Evolutionary conservation across 2,888 invertebrate genomes (phyloP), one percentile per base, ranked within the genome.

Genomic region (Hyalella azteca): DNA sequence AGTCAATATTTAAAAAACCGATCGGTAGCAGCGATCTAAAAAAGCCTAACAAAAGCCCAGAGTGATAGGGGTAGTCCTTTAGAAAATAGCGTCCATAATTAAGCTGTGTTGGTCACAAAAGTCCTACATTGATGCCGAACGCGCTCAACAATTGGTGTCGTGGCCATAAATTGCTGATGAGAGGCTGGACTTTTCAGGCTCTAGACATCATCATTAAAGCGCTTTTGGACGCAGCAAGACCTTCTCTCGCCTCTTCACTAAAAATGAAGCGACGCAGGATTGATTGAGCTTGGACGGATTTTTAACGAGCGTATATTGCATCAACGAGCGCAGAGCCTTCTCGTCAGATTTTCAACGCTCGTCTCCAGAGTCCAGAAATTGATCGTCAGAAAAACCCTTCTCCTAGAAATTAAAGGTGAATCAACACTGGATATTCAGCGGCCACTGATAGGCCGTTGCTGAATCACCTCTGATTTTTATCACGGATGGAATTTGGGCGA

Each of bases 1-100:
- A 66, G 66, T 66, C 66, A 66, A 66, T 66, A 66, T 66, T 66
- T 66, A 66, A 66, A 66, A 66, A 66, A 66, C 66, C 36, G 32
- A 66, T 66, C 66, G 66, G 66, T 66, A 32, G 66, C 32, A 36
- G 66, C 15, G 66, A 66, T 66, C 36, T 66, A 66, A 66, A 66
- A 66, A 66, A 36, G 36, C 36, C 36, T 36, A 22, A 66, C 66
- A 66, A 66, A 66, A 66, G 66, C 32, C 66, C 15, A 36, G n/a
- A n/a, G 66, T 36, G 66, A 66, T 66, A 66, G 66, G 66, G 66
- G 36, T 29, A 66, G 66, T 66, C 66, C 36, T 19, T 66, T 36
- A 66, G 66, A 66, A 66, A 66, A 66, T 66, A 66, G 66, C 36
- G 66, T 29, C 66, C 66, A 66, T 66, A 66, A 66, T 66, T 66